Conservation (phyloP, 2,888 invertebrate genomes). For the Drosophila nigritarsus region DNA sequence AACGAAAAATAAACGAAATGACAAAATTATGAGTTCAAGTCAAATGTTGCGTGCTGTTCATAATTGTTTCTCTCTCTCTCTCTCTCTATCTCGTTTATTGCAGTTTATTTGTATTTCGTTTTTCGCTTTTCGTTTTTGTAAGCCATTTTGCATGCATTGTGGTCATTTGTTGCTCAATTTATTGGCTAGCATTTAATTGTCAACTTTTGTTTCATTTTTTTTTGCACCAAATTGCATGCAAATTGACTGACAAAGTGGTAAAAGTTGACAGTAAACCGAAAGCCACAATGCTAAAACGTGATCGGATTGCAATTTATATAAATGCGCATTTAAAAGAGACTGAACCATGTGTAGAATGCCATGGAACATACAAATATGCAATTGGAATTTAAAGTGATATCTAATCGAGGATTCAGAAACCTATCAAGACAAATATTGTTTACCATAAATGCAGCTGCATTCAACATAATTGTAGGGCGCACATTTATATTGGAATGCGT, state of each 20-base stretch:
- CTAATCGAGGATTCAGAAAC: not conserved
- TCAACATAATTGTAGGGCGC: no score
- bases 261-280: slow-evolving; percentile 27
- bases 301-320: slow-evolving; percentile 38
- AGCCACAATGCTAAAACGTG: slow-evolving; percentile 73
- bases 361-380: not conserved
- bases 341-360: not conserved
- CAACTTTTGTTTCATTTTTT: slow-evolving; percentile 12
- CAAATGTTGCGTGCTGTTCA: slow-evolving; percentile 36
- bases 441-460: no score
- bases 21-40: slow-evolving; percentile 7
- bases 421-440: not conserved
- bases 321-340: not conserved
- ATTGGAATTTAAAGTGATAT: not conserved
- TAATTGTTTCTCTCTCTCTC: slow-evolving; percentile 19
- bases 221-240: slow-evolving; percentile 21
- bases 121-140: not conserved
- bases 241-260: slow-evolving; percentile 41
- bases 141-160: slow-evolving; percentile 28
- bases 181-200: slow-evolving; percentile 40
- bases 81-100: not conserved
- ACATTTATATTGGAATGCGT: not conserved
- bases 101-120: not conserved
- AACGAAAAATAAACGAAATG: not conserved
- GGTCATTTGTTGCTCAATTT: slow-evolving; percentile 39